Evolutionary conservation across 2,797 vertebrate genomes (phyloP), one percentile per base, ranked within the genome.

Genomic region (Chelon labrosus): DNA sequence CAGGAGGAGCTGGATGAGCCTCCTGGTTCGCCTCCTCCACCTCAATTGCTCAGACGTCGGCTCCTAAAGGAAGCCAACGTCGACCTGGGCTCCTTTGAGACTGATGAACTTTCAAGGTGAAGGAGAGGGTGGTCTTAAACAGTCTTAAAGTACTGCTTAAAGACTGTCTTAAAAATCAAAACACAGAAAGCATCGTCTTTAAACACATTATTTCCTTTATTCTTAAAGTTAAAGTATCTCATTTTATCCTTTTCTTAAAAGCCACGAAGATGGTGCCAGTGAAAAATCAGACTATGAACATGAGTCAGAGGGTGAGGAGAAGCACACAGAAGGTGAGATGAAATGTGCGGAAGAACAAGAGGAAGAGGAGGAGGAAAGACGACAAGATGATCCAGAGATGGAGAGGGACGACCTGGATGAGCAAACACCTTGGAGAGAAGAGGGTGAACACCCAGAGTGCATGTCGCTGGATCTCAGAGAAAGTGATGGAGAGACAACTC

Each of bases 1-100:
- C 88, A 90, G 68, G 94, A 95, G 17, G 94, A 95, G 65, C 78
- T 94, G 59, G 94, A 95, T 0, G 93, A 91, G 17, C 75, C 84
- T 12, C 89, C 86, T 0, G 2, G 3, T 9, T 37, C 17, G 5
- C 31, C 50, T 0, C 79, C 82, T 2, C 46, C 80, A 47, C 70
- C 87, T 9, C 64, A 84, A 55, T 88, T 89, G 54, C 85, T 88
- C 46, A 88, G 91, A 46, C 81, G 79, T 46, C 91, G 79, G 61
- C 89, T 95, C 41, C 74, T 90, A 19, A 95, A 91, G 80, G 85
- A 90, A 16, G 39, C 89, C 59, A 87, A 93, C 42, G 5, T 95
- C 0, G 95, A 96, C 70, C 55, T 91, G 46, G 65, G 75, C 52
- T 92, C 93, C 7, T 84, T 85, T 58, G 93, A 94, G 5, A 80